Percentiles rank a stretch among this genome's conserved stretches.
These are phyloP conservation scores for Branchinecta lynchi DNA, from an alignment of 1,140 invertebrate genomes.

Conservation along the genomic window DNA sequence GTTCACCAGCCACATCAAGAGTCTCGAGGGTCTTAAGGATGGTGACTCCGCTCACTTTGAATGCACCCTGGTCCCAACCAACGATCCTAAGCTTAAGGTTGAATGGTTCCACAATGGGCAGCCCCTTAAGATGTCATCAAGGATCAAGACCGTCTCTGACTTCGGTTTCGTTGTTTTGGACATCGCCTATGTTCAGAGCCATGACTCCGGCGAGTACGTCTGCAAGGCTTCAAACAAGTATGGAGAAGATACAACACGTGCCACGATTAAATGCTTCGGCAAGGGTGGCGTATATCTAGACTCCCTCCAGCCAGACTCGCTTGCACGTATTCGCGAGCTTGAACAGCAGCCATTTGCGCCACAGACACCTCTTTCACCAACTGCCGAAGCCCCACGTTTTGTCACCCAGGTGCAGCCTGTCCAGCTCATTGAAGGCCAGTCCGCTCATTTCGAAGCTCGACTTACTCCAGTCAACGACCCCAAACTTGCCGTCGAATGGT, in stretches of 20 bases:
- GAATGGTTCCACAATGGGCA: slow-evolving; percentile 92
- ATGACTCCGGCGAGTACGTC: slow-evolving; percentile 83
- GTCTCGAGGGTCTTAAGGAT: slow-evolving; percentile 67
- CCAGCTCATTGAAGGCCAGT: slow-evolving; percentile 73
- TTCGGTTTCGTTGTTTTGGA: slow-evolving; percentile 93
- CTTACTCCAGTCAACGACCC: slow-evolving; percentile 81
- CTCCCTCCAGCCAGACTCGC: slow-evolving; percentile 81
- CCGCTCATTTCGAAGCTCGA: slow-evolving; percentile 77
- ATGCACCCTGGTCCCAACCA: slow-evolving; percentile 75
- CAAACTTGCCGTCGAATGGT: slow-evolving; percentile 82
- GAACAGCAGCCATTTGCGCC: slow-evolving; percentile 47
- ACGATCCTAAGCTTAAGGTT: slow-evolving; percentile 80
- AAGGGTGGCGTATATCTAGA: slow-evolving; percentile 80
- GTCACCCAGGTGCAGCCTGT: slow-evolving; percentile 69
- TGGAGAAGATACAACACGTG: slow-evolving; percentile 71
- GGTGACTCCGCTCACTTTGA: slow-evolving; percentile 84
- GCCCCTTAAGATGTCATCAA: slow-evolving; percentile 65
- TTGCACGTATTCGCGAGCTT: slow-evolving; percentile 73
- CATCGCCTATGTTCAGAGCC: slow-evolving; percentile 79
- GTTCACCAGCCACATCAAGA: slow-evolving; percentile 68
- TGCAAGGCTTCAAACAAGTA: slow-evolving; percentile 79
- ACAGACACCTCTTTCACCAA: slow-evolving; percentile 43
- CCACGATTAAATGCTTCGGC: slow-evolving; percentile 62
- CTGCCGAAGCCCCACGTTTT: slow-evolving; percentile 66
- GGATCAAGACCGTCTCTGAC: slow-evolving; percentile 86